Conservation (phyloP, 30 jellyfish, hydroid and myxozoan genomes). For the Mastigias papua region DNA sequence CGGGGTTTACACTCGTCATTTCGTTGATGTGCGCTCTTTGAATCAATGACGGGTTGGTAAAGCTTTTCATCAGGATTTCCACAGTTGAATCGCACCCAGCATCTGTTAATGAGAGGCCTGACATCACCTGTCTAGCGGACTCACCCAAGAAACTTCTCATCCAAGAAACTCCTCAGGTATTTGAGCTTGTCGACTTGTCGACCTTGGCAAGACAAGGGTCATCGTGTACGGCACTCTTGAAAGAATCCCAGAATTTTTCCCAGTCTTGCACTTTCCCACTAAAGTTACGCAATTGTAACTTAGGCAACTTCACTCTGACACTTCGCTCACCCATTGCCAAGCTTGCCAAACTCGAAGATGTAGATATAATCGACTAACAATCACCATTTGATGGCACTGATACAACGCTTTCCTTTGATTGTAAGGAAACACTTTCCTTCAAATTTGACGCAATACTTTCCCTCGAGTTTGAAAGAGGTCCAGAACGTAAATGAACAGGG, state of each 20-base stretch:
- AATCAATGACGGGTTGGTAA: slow-evolving; percentile 10
- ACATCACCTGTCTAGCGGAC: slow-evolving; percentile 54
- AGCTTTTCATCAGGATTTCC: slow-evolving; percentile 8
- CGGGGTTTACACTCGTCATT: background rate
- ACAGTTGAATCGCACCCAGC: slow-evolving; percentile 25
- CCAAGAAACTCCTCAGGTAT: slow-evolving; percentile 43
- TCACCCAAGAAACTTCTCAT: slow-evolving; percentile 41
- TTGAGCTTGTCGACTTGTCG: slow-evolving; percentile 45
- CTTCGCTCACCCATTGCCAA: too few relatives aligned
- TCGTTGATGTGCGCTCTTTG: slow-evolving; percentile 40
- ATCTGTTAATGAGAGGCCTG: slow-evolving; percentile 27
- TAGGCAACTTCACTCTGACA: slow-evolving; percentile 44
- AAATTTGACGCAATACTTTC: too few relatives aligned
- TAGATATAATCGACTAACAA: too few relatives aligned
- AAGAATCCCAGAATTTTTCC: slow-evolving; percentile 72
- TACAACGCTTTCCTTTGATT: too few relatives aligned
- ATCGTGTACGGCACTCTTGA: slow-evolving; percentile 56
- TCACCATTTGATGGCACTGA: too few relatives aligned
- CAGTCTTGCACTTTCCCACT: slow-evolving; percentile 45
- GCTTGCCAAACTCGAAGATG: too few relatives aligned
- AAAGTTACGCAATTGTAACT: slow-evolving; percentile 33
- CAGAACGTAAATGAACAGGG: too few relatives aligned
- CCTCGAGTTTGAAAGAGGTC: too few relatives aligned
- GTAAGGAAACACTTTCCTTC: too few relatives aligned
- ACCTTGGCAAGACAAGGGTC: slow-evolving; percentile 36